Evolutionary conservation across 2,888 invertebrate species (phyloP), one percentile per base, ranked within the genome.

Genomic region (Trachelus troglodyta): DNA sequence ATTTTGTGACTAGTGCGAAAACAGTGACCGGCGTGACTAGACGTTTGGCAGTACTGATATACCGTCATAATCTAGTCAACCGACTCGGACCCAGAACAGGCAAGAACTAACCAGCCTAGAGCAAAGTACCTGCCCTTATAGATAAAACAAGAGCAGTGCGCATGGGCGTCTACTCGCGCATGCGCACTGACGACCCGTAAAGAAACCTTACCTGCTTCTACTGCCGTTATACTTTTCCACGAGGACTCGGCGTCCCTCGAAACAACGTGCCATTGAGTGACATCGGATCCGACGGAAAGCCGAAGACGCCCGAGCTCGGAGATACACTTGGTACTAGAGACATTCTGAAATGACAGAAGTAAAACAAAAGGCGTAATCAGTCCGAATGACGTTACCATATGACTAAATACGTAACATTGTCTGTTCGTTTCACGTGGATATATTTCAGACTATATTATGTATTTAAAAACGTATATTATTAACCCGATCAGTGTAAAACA

Each of bases 91-190:
- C 81, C 82, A 83, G 74, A 80, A 84, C 86, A 85, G 87, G 85
- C 85, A 75, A 85, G 85, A 84, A 87, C 86, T 87, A 87, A 87
- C 83, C 85, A 82, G 81, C 81, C 85, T 83, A 81, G 80, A 12
- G 78, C 81, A 81, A 83, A 86, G 84, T 86, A 82, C 84, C 85
- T 85, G 76, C 83, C 85, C 86, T 87, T 87, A 87, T 87, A 87
- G 87, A 87, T 87, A 85, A 85, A 83, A 85, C 78, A 80, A 69
- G 77, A 31, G 77, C 37, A 79, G 79, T 86, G 87, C 86, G 76
- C 76, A 85, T 82, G 87, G 80, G 23, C 56, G 35, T 11, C 31
- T 11, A 31, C 71, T 56, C 75, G 81, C 83, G 83, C 84, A 83
- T 83, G 83, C 80, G 78, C 85, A 1, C 23, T 56, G 9, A 23